Evolutionary conservation across 2,797 vertebrate species (phyloP).

Genomic region (Phoxinus dragarum): DNA sequence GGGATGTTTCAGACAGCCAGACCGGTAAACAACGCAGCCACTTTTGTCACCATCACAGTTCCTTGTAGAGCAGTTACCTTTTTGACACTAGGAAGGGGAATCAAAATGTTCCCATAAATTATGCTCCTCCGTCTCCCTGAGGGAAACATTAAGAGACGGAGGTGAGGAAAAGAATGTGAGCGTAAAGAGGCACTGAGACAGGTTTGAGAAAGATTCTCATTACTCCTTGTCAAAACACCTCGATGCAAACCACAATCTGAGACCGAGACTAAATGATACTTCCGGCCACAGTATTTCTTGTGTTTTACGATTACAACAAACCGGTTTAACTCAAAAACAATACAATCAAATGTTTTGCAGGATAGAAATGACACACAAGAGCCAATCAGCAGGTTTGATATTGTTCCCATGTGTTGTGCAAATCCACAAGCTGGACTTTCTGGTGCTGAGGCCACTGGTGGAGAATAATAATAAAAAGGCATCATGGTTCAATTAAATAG

Average conservation of each 20-base stretch:
- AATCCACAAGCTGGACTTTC: conserved; percentile 7
- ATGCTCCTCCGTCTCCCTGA: conserved; percentile 33
- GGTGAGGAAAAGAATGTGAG: conserved; percentile 28
- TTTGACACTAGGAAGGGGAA: conserved; percentile 54
- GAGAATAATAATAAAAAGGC: conserved; percentile 30
- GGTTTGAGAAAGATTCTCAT: conserved; percentile 12
- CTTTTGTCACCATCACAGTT: conserved; percentile 45
- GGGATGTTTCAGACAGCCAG: conserved; percentile 36
- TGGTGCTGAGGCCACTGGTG: background rate
- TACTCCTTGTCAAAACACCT: background rate
- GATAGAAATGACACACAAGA: background rate
- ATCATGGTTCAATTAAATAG: conserved; percentile 36
- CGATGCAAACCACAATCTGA: background rate
- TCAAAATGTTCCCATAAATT: conserved; percentile 56
- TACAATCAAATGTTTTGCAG: background rate
- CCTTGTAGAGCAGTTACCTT: conserved; percentile 56
- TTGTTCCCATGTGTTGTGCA: background rate
- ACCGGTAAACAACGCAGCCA: conserved; percentile 46
- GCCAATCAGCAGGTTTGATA: background rate
- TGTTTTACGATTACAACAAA: conserved; percentile 5
- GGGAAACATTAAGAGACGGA: conserved; percentile 26
- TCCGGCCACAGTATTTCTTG: background rate
- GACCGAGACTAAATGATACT: background rate
- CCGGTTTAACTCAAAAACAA: background rate
- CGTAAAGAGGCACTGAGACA: background rate